Evolutionary conservation across 2,113 vertebrate species (phyloP).

Genomic region (Atrichornis clamosus): DNA sequence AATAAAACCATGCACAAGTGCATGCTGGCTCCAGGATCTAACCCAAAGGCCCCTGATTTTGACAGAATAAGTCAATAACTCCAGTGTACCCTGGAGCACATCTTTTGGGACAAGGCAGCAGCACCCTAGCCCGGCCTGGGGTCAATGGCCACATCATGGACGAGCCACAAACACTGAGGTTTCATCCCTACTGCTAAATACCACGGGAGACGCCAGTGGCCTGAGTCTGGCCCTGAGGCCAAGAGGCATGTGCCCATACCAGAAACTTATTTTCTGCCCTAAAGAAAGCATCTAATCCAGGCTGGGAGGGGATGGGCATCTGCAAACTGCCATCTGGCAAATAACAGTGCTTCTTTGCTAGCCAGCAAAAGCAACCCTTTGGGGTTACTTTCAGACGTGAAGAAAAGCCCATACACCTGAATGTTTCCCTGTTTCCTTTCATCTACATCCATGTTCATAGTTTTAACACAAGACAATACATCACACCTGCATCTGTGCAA

Average conservation of each 20-base stretch:
- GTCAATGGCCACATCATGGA: neutral
- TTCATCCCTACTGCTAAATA: neutral
- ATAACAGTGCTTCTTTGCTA: neutral
- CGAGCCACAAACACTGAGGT: accelerated
- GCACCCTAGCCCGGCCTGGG: neutral
- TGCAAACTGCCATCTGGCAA: neutral
- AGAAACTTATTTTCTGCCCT: neutral
- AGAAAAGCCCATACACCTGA: neutral
- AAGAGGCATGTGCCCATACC: neutral
- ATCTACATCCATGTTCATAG: neutral
- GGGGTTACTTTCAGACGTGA: neutral
- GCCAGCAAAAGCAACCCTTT: neutral
- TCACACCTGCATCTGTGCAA: neutral
- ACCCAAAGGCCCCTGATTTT: neutral
- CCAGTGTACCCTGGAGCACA: neutral
- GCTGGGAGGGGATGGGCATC: neutral
- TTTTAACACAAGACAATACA: neutral
- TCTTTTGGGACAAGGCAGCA: neutral
- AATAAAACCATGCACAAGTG: neutral
- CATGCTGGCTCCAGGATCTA: neutral
- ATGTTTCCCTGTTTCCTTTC: accelerated
- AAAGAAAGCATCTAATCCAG: neutral
- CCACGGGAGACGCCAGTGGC: neutral
- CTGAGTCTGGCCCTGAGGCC: neutral
- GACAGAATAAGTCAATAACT: neutral